Evolutionary conservation across 2,797 vertebrate genomes (phyloP).

Genomic region (Premnoplex brunnescens): DNA sequence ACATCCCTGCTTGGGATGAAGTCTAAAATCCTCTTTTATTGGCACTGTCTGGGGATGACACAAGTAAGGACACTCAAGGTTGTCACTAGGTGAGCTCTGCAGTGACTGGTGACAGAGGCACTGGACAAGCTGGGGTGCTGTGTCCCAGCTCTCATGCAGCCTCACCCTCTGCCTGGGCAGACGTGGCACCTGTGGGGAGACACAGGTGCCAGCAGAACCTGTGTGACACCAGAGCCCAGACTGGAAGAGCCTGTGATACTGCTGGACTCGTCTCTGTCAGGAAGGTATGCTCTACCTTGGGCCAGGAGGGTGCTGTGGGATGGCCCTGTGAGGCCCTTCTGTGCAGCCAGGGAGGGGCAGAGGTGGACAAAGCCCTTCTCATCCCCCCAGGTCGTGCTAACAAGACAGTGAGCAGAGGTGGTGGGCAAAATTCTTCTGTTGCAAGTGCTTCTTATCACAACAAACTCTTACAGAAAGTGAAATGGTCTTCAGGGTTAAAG

Average conservation of each 20-base stretch:
- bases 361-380: neutral
- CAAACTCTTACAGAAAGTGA: neutral
- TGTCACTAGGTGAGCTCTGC: slow-evolving; percentile 54
- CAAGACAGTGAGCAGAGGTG: neutral
- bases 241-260: neutral
- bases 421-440: neutral
- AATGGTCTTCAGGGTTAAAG: neutral
- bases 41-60: neutral
- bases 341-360: neutral
- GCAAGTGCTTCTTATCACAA: neutral
- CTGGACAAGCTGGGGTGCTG: neutral
- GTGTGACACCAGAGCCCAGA: neutral
- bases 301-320: neutral
- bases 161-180: neutral
- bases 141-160: neutral
- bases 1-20: slow-evolving; percentile 3
- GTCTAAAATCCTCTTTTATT: slow-evolving; percentile 57
- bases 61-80: slow-evolving; percentile 53
- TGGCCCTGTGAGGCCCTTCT: neutral
- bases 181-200: neutral
- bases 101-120: neutral
- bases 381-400: neutral
- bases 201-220: neutral
- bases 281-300: neutral
- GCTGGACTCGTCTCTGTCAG: neutral